Evolutionary conservation across 2,113 vertebrate genomes (phyloP).

Genomic region (Eptesicus fuscus): DNA sequence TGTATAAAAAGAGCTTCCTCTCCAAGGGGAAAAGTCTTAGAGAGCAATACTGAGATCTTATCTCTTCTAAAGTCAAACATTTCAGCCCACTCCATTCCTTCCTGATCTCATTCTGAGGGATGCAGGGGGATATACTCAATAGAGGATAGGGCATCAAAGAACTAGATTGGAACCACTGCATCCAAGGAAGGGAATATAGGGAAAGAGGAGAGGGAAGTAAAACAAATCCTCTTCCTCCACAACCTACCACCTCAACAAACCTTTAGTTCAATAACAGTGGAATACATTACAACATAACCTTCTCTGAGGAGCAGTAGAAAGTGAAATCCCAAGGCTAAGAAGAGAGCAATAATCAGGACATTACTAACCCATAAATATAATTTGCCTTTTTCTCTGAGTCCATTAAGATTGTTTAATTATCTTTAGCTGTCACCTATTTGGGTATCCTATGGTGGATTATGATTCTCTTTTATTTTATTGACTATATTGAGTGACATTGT

Average conservation of each 20-base stretch:
- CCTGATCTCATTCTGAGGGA: not conserved
- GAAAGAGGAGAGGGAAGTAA: no score
- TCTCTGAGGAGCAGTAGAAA: not conserved
- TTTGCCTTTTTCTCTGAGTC: not conserved
- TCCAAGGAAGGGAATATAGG: no score
- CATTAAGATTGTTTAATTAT: not conserved
- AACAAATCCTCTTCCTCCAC: no score
- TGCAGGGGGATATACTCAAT: not conserved
- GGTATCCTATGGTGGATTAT: no score
- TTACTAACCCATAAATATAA: not conserved
- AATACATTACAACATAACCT: not conserved
- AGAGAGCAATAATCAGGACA: not conserved
- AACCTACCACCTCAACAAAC: not conserved
- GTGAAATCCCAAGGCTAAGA: not conserved
- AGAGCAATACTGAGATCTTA: not conserved
- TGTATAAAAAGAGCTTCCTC: not conserved
- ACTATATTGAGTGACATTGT: no score
- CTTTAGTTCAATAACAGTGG: not conserved
- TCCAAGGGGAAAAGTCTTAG: not conserved
- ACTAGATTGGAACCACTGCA: no score
- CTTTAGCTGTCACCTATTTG: no score
- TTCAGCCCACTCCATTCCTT: not conserved
- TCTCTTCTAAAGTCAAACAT: not conserved
- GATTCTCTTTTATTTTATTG: no score
- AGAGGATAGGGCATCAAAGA: not conserved